A percentile compares a stretch with the other conserved stretches of the same genome.
Conservation (phyloP, 2,888 invertebrate genomes). For the Drosophila paracracens region DNA sequence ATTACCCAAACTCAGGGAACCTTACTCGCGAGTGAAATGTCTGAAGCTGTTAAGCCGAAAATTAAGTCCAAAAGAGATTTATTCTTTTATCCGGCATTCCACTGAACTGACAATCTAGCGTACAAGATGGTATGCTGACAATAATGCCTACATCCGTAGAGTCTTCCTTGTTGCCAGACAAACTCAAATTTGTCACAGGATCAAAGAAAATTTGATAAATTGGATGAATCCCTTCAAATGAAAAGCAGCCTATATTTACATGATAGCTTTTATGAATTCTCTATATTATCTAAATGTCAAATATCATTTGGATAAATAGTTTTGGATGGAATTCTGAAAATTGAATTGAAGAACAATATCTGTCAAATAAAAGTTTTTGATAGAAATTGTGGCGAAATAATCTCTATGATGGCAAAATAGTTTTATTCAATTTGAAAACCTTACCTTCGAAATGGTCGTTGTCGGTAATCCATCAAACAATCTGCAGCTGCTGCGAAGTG, state of each 20-base stretch:
- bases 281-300: neutral
- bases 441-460: neutral
- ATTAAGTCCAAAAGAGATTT: neutral
- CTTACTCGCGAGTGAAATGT: neutral
- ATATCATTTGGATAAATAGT: neutral
- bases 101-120: neutral
- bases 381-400: too few species aligned
- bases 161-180: neutral
- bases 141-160: neutral
- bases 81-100: too few species aligned
- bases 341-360: too few species aligned
- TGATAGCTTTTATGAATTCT: neutral
- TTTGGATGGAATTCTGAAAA: neutral
- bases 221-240: neutral
- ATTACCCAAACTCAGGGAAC: neutral
- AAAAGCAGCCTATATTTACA: neutral
- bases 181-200: neutral
- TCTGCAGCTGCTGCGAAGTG: neutral
- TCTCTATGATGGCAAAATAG: neutral
- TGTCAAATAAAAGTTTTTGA: too few species aligned
- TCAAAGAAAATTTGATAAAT: neutral
- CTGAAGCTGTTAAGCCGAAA: neutral
- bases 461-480: neutral
- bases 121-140: neutral
- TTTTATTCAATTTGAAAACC: neutral